Conservation (phyloP, 1,140 invertebrate species). For the Rhizoglyphus robini region DNA sequence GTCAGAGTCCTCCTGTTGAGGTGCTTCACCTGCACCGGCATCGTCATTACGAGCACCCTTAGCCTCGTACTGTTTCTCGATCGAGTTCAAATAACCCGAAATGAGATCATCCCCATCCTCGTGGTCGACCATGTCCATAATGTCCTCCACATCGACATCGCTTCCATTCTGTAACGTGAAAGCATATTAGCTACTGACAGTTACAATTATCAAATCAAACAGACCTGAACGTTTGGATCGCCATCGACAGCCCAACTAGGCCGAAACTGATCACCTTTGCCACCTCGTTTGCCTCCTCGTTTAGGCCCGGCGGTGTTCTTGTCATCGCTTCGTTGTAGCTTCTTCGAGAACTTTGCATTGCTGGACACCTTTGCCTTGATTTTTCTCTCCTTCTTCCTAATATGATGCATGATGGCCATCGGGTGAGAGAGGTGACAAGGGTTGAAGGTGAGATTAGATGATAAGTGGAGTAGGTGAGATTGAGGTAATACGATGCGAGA, state of each 20-base stretch:
- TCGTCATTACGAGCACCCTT: neutral
- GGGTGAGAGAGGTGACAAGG: too few species aligned
- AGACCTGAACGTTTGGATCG: neutral
- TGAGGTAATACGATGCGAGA: too few species aligned
- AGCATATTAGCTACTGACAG: neutral
- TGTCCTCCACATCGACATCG: neutral
- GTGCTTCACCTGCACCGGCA: too few species aligned
- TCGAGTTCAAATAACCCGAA: neutral
- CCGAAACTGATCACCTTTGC: neutral
- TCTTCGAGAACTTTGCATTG: neutral
- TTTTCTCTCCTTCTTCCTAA: too few species aligned
- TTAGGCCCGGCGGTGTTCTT: neutral
- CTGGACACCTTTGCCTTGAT: neutral
- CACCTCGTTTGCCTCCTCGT: neutral
- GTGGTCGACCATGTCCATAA: neutral
- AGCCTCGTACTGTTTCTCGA: neutral
- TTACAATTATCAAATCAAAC: neutral
- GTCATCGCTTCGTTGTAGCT: neutral
- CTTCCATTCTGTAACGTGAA: neutral
- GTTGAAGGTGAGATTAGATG: too few species aligned
- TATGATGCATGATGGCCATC: too few species aligned
- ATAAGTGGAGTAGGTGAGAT: too few species aligned
- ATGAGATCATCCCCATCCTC: neutral
- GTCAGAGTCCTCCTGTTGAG: neutral
- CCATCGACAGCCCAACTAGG: neutral